phyloP scores from a whole-genome alignment of 2,888 invertebrate species.

The Neoaliturus tenellus region DNA sequence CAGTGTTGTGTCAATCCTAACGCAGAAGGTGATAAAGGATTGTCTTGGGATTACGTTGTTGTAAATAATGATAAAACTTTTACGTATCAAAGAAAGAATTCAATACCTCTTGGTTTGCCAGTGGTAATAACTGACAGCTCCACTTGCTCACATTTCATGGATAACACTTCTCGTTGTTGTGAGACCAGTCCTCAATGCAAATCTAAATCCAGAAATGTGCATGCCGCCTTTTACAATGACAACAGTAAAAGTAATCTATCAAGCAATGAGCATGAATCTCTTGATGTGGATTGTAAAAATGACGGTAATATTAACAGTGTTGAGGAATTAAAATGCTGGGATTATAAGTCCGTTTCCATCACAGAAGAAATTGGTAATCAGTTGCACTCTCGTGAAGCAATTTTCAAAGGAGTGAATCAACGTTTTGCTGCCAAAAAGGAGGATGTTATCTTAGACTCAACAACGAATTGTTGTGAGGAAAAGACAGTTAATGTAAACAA shows the following conservation, averaged over 20 bases:
- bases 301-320: not conserved
- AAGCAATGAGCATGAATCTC: not conserved
- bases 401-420: not conserved
- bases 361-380: not conserved
- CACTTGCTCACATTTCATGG: not conserved
- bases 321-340: not conserved
- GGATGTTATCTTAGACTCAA: not conserved
- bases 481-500: not conserved
- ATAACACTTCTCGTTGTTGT: not conserved
- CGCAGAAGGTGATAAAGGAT: not conserved
- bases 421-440: not conserved
- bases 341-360: not conserved
- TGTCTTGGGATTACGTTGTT: constrained; percentile 38
- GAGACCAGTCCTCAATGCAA: not conserved
- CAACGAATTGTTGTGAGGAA: not conserved
- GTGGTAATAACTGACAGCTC: not conserved
- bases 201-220: not conserved
- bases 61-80: constrained; percentile 17
- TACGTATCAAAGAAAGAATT: constrained; percentile 27
- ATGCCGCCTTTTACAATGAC: not conserved
- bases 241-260: not conserved
- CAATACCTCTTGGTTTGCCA: not conserved
- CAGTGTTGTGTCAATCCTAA: not conserved
- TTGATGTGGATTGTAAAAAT: not conserved
- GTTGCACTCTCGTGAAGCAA: not conserved